Evolutionary conservation across 2,113 vertebrate species (phyloP).

Genomic region (Hyperoodon ampullatus): DNA sequence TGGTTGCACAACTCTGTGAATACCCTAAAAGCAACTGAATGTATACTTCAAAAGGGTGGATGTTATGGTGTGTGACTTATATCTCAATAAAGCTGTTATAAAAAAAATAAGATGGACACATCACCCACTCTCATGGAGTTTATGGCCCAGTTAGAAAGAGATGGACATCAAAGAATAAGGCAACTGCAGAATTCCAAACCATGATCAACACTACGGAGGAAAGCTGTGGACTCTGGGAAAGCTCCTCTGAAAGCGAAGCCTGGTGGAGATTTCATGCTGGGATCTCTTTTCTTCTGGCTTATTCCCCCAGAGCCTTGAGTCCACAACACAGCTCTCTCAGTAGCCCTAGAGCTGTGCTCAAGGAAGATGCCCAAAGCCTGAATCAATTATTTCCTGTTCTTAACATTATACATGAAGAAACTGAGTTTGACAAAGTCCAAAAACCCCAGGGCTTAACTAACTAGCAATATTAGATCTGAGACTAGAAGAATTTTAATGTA

Average conservation of each 20-base stretch:
- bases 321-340: background rate
- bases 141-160: background rate
- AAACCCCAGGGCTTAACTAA: background rate
- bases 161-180: background rate
- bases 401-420: background rate
- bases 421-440: background rate
- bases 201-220: background rate
- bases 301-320: background rate
- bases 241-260: background rate
- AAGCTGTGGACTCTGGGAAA: rapidly evolving
- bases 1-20: background rate
- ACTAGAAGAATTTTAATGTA: background rate
- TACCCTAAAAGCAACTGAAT: background rate
- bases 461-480: background rate
- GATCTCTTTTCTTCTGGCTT: background rate
- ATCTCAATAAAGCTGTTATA: background rate
- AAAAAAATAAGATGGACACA: background rate
- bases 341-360: background rate
- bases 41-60: background rate
- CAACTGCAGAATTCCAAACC: background rate
- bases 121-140: background rate
- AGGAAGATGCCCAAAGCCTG: background rate
- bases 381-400: background rate
- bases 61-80: background rate
- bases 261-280: background rate